Evolutionary conservation across 2,797 vertebrate genomes (phyloP), one percentile per base, ranked within the genome.

Genomic region (Crenichthys baileyi): DNA sequence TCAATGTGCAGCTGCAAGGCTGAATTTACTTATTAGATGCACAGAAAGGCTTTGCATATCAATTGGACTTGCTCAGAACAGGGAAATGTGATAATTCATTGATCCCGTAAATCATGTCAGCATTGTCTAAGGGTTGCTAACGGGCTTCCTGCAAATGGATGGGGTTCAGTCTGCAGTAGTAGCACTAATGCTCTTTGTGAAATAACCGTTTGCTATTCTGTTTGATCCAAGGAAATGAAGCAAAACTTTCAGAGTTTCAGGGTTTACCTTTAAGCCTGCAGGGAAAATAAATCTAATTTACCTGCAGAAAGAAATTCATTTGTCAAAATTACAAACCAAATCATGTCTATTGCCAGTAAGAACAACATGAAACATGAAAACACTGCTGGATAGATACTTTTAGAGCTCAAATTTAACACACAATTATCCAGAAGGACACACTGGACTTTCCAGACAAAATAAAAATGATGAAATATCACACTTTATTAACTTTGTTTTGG

Each of bases 51-150:
- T 26, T 80, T 80, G 78, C 70, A 77, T 75, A 70, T 77, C 58
- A 80, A 80, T 73, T n/a, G 82, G 81, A 53, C 7, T 36, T 70
- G 60, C 22, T 71, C 46, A 48, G 75, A 80, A 56, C 55, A 13
- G 4, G 26, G 31, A 26, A 61, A 67, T 46, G 67, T 63, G 53
- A 70, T 76, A 72, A 79, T 70, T 74, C 65, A 82, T 78, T 67
- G 70, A 80, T 71, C 5, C 53, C 15, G 22, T 51, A 39, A 29
- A 76, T 76, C 72, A 63, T 18, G 22, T 61, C 55, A 68, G n/a
- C 48, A 22, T 44, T 29, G 36, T 53, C 77, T 58, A 2, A 18
- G 24, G 22, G 29, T 72, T 36, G 60, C 44, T 60, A 48, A 18
- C 13, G 53, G 24, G 0, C 15, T 60, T 50, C 63, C 44, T 46